Conservation (phyloP, 2,888 invertebrate genomes). For the Perithous albicinctus region DNA sequence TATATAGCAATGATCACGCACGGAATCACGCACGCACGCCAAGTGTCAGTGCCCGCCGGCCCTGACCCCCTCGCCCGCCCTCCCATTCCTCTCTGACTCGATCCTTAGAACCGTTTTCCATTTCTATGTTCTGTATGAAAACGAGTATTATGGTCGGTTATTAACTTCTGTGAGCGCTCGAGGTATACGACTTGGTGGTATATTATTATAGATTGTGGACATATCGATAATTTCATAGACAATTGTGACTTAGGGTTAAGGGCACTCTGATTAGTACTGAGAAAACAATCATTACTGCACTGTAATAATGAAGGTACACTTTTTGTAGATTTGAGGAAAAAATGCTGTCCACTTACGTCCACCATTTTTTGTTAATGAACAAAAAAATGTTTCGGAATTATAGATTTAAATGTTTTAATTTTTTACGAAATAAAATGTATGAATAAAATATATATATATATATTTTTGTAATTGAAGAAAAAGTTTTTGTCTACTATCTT, state of each 20-base stretch:
- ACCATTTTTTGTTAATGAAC: no score
- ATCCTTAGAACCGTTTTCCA: neutral
- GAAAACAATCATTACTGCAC: neutral
- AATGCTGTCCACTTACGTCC: no score
- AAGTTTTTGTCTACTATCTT: no score
- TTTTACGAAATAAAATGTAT: no score
- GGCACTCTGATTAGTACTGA: neutral
- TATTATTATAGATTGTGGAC: neutral
- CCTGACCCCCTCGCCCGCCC: conserved; percentile 55
- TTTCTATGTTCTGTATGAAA: conserved; percentile 25
- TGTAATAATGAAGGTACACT: no score
- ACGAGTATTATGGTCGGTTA: conserved; percentile 9
- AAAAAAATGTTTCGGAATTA: no score
- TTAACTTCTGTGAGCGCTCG: conserved; percentile 7
- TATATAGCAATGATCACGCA: conserved; percentile 10
- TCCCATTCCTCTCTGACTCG: conserved; percentile 19
- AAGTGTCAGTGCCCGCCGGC: conserved; percentile 54
- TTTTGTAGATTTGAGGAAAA: no score
- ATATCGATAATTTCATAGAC: neutral
- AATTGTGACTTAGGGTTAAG: neutral
- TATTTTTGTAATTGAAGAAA: no score
- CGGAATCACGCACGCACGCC: conserved; percentile 47
- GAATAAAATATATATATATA: no score
- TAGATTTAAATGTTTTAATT: no score
- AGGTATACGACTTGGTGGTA: neutral